A percentile compares a stretch with the other conserved stretches of the same genome.
Conservation (phyloP, 2,797 vertebrate species). For the Oceanodroma leucorhoa region DNA sequence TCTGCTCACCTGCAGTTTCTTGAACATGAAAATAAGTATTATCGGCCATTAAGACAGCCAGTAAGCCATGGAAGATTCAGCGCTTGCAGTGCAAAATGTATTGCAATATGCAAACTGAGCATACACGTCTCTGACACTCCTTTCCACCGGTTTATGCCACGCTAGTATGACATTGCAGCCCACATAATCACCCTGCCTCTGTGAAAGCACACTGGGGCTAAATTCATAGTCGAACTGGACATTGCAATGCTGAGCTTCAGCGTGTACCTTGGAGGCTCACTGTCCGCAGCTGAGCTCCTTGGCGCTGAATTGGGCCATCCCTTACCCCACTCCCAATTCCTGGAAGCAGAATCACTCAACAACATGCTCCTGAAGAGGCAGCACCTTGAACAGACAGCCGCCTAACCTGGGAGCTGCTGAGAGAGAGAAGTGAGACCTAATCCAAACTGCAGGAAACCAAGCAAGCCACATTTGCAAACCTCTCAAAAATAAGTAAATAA, state of each 20-base stretch:
- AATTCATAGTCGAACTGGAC: not conserved
- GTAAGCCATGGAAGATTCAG: not conserved
- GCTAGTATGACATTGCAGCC: no score
- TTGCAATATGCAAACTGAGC: not conserved
- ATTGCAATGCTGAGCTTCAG: not conserved
- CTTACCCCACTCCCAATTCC: not conserved
- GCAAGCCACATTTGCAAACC: not conserved
- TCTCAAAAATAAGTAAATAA: not conserved
- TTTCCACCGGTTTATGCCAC: rapidly evolving
- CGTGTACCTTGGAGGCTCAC: rapidly evolving
- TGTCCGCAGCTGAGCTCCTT: not conserved
- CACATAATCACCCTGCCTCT: not conserved
- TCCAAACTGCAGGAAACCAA: not conserved
- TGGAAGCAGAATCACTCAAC: not conserved
- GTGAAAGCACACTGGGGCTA: rapidly evolving
- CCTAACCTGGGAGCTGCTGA: not conserved
- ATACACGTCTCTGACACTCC: rapidly evolving
- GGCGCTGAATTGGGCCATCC: not conserved
- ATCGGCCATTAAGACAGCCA: not conserved
- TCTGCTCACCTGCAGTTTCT: not conserved
- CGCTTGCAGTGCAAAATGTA: not conserved
- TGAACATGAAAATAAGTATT: not conserved
- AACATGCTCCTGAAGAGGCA: not conserved
- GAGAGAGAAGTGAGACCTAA: not conserved
- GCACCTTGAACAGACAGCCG: not conserved